Percentiles rank a stretch among this genome's conserved stretches.
Conservation (phyloP, 2,888 invertebrate genomes). For the Thalpophila matura region DNA sequence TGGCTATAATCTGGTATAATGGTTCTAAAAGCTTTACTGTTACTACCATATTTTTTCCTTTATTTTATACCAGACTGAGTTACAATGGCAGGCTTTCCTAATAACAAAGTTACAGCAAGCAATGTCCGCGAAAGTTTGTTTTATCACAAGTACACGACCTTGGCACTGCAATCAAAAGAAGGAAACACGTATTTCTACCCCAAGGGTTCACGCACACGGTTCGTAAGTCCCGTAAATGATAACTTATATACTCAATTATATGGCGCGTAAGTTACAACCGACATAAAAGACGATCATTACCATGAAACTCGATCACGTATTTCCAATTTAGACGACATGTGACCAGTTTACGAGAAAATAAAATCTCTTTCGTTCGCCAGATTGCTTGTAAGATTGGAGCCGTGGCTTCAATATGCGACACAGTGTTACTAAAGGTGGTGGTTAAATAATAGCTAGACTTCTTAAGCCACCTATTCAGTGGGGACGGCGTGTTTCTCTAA, state of each 20-base stretch:
- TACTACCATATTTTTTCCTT: background rate
- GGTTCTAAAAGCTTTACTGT: conserved; percentile 3
- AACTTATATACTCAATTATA: conserved; percentile 67
- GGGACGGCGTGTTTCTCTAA: conserved; percentile 23
- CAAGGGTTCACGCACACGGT: conserved; percentile 35
- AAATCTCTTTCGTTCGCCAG: conserved; percentile 52
- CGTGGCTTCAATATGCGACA: conserved; percentile 32
- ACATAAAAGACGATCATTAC: conserved; percentile 70
- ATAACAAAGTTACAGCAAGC: conserved; percentile 18
- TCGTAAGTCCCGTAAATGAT: conserved; percentile 45
- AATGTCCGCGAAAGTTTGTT: conserved; percentile 4
- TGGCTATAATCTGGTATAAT: conserved; percentile 7
- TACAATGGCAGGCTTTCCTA: background rate
- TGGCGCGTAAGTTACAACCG: conserved; percentile 68
- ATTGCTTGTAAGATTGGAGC: conserved; percentile 42
- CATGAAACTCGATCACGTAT: conserved; percentile 69
- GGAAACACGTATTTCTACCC: conserved; percentile 19
- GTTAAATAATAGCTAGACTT: conserved; percentile 6
- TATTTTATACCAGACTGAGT: background rate
- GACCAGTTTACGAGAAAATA: conserved; percentile 67
- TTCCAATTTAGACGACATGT: conserved; percentile 70
- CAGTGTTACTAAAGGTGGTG: conserved; percentile 2
- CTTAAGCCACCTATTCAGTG: conserved; percentile 40
- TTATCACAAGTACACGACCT: conserved; percentile 1
- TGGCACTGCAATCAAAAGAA: conserved; percentile 23